These are phyloP conservation scores for Numenius phaeopus DNA, from an alignment of 2,797 vertebrate genomes.

Conservation along the genomic window DNA sequence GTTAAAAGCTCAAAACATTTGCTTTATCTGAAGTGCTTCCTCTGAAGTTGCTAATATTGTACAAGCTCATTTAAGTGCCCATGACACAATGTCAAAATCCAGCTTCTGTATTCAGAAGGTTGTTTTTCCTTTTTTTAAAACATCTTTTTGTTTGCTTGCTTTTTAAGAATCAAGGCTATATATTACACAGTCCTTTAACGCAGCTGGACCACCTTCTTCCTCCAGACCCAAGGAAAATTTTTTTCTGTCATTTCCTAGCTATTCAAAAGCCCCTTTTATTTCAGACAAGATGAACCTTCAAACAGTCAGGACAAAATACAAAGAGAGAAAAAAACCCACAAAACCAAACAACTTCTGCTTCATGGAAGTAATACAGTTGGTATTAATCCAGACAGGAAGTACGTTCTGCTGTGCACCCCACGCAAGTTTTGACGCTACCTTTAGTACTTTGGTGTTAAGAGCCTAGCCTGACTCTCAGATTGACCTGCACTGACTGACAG, in stretches of 20 bases:
- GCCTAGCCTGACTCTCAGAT: neutral
- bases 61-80: neutral
- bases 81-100: neutral
- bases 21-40: neutral
- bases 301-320: neutral
- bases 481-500: neutral
- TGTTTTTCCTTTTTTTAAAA: neutral
- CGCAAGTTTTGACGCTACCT: neutral
- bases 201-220: neutral
- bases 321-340: fast-evolving
- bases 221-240: neutral
- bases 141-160: neutral
- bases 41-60: neutral
- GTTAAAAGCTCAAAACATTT: neutral
- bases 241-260: neutral
- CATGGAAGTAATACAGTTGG: neutral
- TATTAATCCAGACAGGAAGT: neutral
- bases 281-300: neutral
- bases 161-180: neutral
- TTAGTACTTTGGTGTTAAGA: neutral
- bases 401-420: neutral
- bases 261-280: neutral
- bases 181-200: neutral
- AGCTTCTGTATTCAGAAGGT: neutral
- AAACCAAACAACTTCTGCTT: neutral